phyloP scores from a whole-genome alignment of 1,140 invertebrate genomes.

The Reticulitermes speratus region DNA sequence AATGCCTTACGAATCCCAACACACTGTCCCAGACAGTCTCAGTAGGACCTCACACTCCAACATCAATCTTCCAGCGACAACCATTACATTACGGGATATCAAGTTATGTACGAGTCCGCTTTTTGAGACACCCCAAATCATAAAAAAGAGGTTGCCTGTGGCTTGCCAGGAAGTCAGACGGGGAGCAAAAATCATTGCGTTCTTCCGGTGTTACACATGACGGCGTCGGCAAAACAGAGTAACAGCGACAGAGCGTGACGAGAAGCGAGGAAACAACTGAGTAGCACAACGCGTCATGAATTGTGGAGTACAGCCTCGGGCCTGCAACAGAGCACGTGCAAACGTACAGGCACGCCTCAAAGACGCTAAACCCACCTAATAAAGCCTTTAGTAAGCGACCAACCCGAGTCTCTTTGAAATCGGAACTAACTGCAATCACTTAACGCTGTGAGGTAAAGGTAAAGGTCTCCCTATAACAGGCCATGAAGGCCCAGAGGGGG shows the following conservation, averaged over 20 bases:
- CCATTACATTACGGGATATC: neutral
- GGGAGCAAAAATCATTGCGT: slow-evolving; percentile 33
- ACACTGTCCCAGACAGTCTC: neutral
- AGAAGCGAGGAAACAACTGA: slow-evolving; percentile 32
- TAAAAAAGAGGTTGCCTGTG: slow-evolving; percentile 5
- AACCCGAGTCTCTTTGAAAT: no score
- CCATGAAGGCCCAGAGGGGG: no score
- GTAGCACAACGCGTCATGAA: slow-evolving; percentile 31
- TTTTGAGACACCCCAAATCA: slow-evolving; percentile 11
- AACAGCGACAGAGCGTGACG: slow-evolving; percentile 33
- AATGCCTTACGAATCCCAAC: neutral
- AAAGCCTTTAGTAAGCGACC: no score
- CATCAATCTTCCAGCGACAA: neutral
- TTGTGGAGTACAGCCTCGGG: slow-evolving; percentile 24
- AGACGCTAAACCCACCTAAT: neutral
- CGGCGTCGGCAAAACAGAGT: slow-evolving; percentile 32
- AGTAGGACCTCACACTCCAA: neutral
- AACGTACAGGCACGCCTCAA: neutral
- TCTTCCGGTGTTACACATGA: slow-evolving; percentile 34
- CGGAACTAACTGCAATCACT: no score
- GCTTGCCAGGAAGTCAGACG: slow-evolving; percentile 30
- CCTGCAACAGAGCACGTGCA: slow-evolving; percentile 23
- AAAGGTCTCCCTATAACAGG: no score
- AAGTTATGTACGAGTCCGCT: neutral
- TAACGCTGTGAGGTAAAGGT: no score